Base-by-base conservation (phyloP, 2,888 invertebrate species). In the Eristalis tenax region DNA sequence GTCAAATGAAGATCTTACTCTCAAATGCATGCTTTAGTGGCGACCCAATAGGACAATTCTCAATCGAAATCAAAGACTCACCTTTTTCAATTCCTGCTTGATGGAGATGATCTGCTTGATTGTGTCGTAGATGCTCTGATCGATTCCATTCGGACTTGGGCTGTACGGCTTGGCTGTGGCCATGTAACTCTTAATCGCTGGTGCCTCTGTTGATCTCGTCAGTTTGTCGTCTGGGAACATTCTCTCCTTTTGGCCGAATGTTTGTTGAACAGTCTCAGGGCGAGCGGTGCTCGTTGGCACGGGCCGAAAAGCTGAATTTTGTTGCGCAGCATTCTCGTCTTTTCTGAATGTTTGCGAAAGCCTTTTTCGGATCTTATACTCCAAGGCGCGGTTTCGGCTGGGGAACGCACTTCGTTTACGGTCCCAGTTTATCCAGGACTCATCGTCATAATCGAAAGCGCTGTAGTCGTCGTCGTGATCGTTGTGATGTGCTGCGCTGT, bases 191-290 rank as follows among this genome's bases (percentile, higher is more conserved):
- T 90, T 89, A 57, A 50, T 63, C 1, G 18, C 38, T 22, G 43
- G 22, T 26, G 22, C 11, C 26, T 15, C 43, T 32, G 26, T 26
- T 26, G 63, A 43, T 2, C 74, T 63, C 57, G 50, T 10, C 59
- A 23, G 26, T 43, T 38, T 57, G 11, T 38, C 74, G 10, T 56
- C 69, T 8, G 59, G 13, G 1, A 35, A 38, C 1, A 57, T 68
- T 56, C 84, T 57, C 91, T 96, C 96, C 89, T 95, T 95, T 90
- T 96, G 95, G 0, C 95, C 95, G 26, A 89, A 89, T 76, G 78
- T 10, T 61, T 79, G 76, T 1, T 73, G 28, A 35, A 40, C 95
- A 26, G 11, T 73, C 22, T 18, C 28, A 26, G 87, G 75, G 2
- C 71, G 61, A 10, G 28, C 28, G 32, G 57, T 89, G 95, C 95